A percentile compares a stretch with the other conserved stretches of the same genome.
Conservation (phyloP, 2,888 invertebrate genomes). For the Branchellion lobata region DNA sequence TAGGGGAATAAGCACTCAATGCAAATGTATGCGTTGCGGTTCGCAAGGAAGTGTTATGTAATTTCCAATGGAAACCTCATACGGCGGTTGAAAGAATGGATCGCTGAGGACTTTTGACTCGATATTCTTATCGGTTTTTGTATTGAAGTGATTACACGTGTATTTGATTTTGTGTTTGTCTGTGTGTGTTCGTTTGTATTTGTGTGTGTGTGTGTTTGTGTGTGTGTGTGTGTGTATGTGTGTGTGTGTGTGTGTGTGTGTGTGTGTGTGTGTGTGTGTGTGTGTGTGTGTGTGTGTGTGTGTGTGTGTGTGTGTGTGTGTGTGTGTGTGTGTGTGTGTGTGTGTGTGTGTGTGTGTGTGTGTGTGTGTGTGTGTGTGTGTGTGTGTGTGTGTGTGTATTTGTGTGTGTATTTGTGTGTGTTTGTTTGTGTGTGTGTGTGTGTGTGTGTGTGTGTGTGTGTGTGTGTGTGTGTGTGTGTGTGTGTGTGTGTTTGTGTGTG, state of each 20-base stretch:
- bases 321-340: slow-evolving; percentile 37
- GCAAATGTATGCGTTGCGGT: no score
- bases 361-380: slow-evolving; percentile 29
- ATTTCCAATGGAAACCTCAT: no score
- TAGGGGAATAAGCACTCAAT: no score
- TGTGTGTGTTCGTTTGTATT: slow-evolving; percentile 15
- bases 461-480: slow-evolving; percentile 38
- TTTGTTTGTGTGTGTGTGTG: slow-evolving; percentile 17
- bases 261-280: slow-evolving; percentile 31
- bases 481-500: slow-evolving; percentile 25
- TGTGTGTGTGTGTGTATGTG: slow-evolving; percentile 21
- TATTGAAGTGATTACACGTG: slow-evolving; percentile 17
- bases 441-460: slow-evolving; percentile 35
- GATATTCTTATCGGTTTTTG: slow-evolving; percentile 39
- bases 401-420: slow-evolving; percentile 30
- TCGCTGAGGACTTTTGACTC: no score
- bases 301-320: slow-evolving; percentile 20
- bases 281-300: slow-evolving; percentile 28
- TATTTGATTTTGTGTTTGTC: slow-evolving; percentile 35
- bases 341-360: slow-evolving; percentile 43
- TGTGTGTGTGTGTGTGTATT: slow-evolving; percentile 25
- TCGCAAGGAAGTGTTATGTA: no score
- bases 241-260: slow-evolving; percentile 39
- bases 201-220: slow-evolving; percentile 18
- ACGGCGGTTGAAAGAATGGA: no score